A percentile compares a stretch with the other conserved stretches of the same genome.
phyloP scores from a whole-genome alignment of 2,888 invertebrate genomes.

The Melanostoma scalare region DNA sequence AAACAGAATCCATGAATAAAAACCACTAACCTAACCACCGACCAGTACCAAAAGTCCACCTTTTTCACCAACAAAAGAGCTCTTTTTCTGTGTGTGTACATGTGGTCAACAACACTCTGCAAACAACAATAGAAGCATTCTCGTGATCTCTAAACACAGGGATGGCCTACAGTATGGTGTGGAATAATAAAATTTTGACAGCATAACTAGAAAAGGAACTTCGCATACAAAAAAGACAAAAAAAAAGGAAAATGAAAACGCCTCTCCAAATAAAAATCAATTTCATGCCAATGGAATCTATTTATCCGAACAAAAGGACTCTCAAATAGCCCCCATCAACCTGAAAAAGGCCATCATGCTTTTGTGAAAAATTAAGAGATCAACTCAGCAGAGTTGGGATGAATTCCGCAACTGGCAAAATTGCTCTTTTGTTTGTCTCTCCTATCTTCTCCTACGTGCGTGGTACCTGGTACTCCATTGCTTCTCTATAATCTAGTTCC shows the following conservation, averaged over 20 bases:
- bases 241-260: not conserved
- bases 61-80: too few relatives aligned
- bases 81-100: not conserved
- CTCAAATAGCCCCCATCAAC: conserved; percentile 15
- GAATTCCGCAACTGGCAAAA: too few relatives aligned
- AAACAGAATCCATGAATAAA: conserved; percentile 17
- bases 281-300: conserved; percentile 59
- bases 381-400: not conserved
- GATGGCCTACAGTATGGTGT: not conserved
- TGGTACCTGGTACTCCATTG: not conserved
- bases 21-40: too few relatives aligned
- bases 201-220: conserved; percentile 8
- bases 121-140: not conserved
- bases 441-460: conserved; percentile 19
- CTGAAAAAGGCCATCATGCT: not conserved
- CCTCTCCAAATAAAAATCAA: conserved; percentile 37
- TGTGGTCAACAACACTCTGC: conserved; percentile 14
- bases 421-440: not conserved
- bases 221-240: conserved; percentile 18
- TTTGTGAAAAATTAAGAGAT: conserved; percentile 9
- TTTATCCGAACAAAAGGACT: conserved; percentile 44
- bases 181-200: conserved; percentile 26
- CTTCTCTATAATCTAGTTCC: not conserved
- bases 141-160: not conserved
- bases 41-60: too few relatives aligned